Evolutionary conservation across 2,888 invertebrate genomes (phyloP).

Genomic region (Therioaphis trifolii): DNA sequence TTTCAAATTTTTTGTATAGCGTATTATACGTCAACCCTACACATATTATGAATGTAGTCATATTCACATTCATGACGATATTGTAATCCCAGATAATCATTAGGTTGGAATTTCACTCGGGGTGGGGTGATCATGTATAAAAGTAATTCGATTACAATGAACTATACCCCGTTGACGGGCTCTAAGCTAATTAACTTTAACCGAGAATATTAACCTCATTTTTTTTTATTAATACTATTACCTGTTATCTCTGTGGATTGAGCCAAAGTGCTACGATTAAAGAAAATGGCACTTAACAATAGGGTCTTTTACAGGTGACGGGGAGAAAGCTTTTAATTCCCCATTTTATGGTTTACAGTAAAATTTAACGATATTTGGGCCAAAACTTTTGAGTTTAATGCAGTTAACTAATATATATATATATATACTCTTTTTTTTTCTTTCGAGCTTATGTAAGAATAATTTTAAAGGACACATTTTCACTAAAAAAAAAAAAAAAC

Average conservation of each 20-base stretch:
- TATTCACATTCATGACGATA: neutral
- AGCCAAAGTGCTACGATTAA: slow-evolving; percentile 6
- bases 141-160: slow-evolving; percentile 36
- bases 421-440: neutral
- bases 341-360: slow-evolving; percentile 33
- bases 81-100: slow-evolving; percentile 9
- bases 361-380: slow-evolving; percentile 42
- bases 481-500: no score
- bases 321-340: slow-evolving; percentile 34
- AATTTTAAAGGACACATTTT: no score
- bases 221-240: slow-evolving; percentile 6
- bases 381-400: slow-evolving; percentile 19
- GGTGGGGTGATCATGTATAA: slow-evolving; percentile 12
- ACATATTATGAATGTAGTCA: neutral
- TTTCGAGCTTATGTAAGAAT: neutral
- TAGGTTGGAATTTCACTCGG: neutral
- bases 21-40: neutral
- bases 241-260: slow-evolving; percentile 28
- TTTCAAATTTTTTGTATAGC: neutral
- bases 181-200: slow-evolving; percentile 35
- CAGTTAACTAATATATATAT: neutral
- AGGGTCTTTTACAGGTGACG: slow-evolving; percentile 46
- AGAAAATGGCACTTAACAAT: slow-evolving; percentile 40
- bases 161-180: slow-evolving; percentile 8
- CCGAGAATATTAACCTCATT: neutral